phyloP scores from a whole-genome alignment of 53 echinoderm and acorn worm species.

The Zoroaster sp. region DNA sequence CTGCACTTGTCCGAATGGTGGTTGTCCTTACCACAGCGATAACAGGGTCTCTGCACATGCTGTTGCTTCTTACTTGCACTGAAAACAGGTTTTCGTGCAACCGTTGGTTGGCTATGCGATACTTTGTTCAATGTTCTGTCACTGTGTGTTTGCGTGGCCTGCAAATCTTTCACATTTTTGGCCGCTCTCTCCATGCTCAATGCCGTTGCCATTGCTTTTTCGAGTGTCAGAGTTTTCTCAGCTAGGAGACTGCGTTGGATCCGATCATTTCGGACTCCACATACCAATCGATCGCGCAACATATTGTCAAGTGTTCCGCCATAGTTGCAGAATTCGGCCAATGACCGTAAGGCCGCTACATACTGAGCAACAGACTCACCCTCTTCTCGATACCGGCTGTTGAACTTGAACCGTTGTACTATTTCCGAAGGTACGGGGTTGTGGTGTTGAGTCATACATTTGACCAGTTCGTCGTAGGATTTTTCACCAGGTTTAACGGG shows the following conservation, averaged over 20 bases:
- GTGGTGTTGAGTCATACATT: slow-evolving; percentile 24
- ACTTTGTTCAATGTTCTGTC: background rate
- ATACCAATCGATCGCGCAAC: slow-evolving; percentile 54
- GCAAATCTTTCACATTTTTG: slow-evolving; percentile 23
- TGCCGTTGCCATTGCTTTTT: slow-evolving; percentile 25
- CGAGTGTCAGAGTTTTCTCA: slow-evolving; percentile 1
- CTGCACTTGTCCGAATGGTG: slow-evolving; percentile 20
- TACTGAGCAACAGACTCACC: slow-evolving; percentile 36
- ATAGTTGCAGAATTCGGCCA: slow-evolving; percentile 40
- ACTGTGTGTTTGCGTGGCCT: background rate
- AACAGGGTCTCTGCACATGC: background rate
- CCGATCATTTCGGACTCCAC: slow-evolving; percentile 23
- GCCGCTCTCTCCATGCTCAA: slow-evolving; percentile 23
- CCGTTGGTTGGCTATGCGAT: too few species aligned
- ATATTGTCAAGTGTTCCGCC: slow-evolving; percentile 45
- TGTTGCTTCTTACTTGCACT: too few species aligned
- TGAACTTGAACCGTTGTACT: slow-evolving; percentile 42
- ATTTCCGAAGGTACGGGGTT: slow-evolving; percentile 34
- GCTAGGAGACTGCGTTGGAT: slow-evolving; percentile 47
- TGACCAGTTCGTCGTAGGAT: slow-evolving; percentile 21
- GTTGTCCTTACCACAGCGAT: slow-evolving; percentile 8
- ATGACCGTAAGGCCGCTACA: background rate
- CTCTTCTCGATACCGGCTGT: background rate
- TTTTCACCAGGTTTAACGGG: slow-evolving; percentile 48
- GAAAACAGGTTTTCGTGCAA: too few species aligned